These are phyloP conservation scores for Agonopterix heracliana DNA, from an alignment of 2,888 invertebrate species.

Conservation along the genomic window DNA sequence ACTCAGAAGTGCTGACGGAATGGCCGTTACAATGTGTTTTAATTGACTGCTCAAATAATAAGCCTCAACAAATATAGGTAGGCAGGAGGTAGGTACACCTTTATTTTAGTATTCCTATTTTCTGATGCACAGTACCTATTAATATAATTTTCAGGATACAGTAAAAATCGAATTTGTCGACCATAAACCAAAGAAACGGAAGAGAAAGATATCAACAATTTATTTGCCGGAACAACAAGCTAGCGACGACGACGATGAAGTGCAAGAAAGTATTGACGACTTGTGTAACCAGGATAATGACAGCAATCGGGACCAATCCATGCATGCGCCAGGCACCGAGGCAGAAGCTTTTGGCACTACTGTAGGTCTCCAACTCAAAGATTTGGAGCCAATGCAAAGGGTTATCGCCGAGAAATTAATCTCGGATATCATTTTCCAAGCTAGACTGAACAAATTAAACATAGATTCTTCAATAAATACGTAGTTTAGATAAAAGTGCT, in stretches of 20 bases:
- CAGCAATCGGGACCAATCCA: constrained; percentile 1
- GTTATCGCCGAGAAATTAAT: constrained; percentile 38
- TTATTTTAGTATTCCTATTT: too few relatives aligned
- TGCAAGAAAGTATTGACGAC: neutral
- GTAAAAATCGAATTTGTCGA: neutral
- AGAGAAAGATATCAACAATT: neutral
- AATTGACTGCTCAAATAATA: too few relatives aligned
- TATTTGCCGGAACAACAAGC: constrained; percentile 4
- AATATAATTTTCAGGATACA: neutral
- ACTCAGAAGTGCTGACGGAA: too few relatives aligned
- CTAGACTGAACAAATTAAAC: constrained; percentile 27
- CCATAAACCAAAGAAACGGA: neutral
- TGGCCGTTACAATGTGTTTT: too few relatives aligned
- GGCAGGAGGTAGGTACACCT: too few relatives aligned
- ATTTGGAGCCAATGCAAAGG: constrained; percentile 26
- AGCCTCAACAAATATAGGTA: too few relatives aligned
- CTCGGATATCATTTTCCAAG: constrained; percentile 34
- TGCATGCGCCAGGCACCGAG: constrained; percentile 3
- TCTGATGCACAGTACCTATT: too few relatives aligned
- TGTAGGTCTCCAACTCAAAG: constrained; percentile 26
- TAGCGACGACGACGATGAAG: constrained; percentile 1
- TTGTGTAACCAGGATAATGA: neutral
- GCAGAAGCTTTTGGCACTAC: constrained; percentile 24
- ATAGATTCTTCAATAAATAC: constrained; percentile 14
- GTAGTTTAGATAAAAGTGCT: neutral